These are phyloP conservation scores for Mustela lutreola DNA, from an alignment of 2,113 vertebrate genomes.

Conservation along the genomic window DNA sequence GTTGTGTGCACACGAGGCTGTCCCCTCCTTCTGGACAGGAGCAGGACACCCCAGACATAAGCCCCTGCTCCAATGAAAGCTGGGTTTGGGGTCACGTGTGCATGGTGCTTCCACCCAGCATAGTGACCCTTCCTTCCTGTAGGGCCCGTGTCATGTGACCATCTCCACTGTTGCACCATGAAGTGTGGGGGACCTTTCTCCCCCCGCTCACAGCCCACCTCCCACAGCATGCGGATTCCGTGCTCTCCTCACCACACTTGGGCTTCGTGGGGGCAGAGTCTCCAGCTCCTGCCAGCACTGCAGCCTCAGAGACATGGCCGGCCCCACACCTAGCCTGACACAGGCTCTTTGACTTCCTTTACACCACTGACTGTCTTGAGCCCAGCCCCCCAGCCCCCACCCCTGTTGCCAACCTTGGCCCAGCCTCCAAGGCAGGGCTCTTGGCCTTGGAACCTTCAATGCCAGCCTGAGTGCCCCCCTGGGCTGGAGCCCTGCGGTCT, in stretches of 20 bases:
- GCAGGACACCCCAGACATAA: not conserved
- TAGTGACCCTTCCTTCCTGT: accelerated
- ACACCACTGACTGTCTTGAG: accelerated
- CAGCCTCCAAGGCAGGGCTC: accelerated
- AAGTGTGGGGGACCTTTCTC: not conserved
- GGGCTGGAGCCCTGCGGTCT: not conserved
- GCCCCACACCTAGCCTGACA: too few relatives aligned
- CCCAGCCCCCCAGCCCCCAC: not conserved
- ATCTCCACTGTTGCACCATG: accelerated
- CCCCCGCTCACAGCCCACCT: not conserved
- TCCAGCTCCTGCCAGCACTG: accelerated
- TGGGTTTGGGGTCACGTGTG: accelerated
- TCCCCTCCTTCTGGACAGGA: not conserved
- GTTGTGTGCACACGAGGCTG: accelerated
- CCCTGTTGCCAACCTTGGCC: not conserved
- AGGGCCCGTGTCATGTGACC: accelerated
- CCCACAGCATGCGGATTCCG: accelerated
- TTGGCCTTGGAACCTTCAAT: not conserved
- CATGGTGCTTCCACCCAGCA: not conserved
- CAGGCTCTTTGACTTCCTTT: accelerated
- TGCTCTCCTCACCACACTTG: not conserved
- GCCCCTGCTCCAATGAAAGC: not conserved
- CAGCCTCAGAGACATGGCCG: accelerated
- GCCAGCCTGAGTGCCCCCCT: not conserved
- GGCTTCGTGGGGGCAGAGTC: too few relatives aligned